phyloP scores from a whole-genome alignment of 2,888 invertebrate genomes.

The Harmothoe impar region DNA sequence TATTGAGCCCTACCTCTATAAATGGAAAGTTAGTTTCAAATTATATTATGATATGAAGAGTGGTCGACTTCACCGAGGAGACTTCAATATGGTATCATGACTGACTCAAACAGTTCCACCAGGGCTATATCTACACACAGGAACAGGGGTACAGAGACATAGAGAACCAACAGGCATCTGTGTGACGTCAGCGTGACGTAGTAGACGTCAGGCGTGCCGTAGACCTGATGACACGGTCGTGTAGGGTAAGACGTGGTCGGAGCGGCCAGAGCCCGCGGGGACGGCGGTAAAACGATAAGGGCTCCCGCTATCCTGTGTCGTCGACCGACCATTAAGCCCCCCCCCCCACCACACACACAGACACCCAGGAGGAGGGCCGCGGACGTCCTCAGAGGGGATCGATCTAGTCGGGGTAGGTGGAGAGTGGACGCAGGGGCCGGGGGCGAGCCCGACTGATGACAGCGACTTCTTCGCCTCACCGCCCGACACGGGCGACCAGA shows the following conservation, averaged over 20 bases:
- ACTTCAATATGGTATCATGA: too few species aligned
- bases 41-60: too few species aligned
- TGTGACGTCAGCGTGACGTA: too few species aligned
- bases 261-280: not conserved
- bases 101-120: too few species aligned
- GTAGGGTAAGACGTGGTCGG: not conserved
- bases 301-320: not conserved
- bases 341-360: not conserved
- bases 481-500: not conserved
- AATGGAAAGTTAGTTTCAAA: too few species aligned
- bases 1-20: too few species aligned
- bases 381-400: not conserved
- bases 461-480: conserved; percentile 10
- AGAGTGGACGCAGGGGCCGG: not conserved
- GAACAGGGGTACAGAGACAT: too few species aligned
- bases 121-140: too few species aligned
- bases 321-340: not conserved
- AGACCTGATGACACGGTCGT: not conserved
- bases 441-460: not conserved
- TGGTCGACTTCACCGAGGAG: too few species aligned
- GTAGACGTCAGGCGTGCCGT: too few species aligned
- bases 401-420: not conserved
- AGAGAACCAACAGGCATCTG: too few species aligned
- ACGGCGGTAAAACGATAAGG: conserved; percentile 1
- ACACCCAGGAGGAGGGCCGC: not conserved